phyloP scores from a whole-genome alignment of 2,113 vertebrate genomes.

The Oncorhynchus clarkii region DNA sequence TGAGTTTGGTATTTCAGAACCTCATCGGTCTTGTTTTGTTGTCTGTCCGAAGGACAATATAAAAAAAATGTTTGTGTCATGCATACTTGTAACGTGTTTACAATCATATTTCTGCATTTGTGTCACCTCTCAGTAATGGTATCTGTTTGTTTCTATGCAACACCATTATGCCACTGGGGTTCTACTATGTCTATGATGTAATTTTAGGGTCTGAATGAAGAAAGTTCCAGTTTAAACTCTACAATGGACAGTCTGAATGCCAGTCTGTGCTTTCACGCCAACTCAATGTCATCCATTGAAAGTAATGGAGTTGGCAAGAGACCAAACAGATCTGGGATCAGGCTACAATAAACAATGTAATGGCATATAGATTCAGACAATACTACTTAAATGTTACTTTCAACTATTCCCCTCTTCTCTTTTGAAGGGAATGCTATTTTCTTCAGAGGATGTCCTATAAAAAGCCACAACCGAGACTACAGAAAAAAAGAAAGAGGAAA shows the following conservation, averaged over 20 bases:
- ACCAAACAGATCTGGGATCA: neutral
- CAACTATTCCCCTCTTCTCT: neutral
- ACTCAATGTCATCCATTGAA: too few species aligned
- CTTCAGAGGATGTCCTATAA: neutral
- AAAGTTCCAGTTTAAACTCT: neutral
- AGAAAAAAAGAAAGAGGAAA: neutral
- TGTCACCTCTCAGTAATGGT: constrained; percentile 33
- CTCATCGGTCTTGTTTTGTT: constrained; percentile 10
- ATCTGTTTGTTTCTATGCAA: constrained; percentile 58
- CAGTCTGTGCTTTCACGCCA: too few species aligned
- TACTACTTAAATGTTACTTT: neutral
- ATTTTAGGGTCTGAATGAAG: too few species aligned
- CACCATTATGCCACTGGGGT: constrained; percentile 5
- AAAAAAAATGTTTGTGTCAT: constrained; percentile 16
- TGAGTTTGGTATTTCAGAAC: neutral
- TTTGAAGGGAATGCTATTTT: neutral
- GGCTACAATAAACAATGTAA: neutral
- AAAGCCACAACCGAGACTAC: neutral
- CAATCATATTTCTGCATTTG: constrained; percentile 56
- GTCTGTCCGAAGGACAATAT: neutral
- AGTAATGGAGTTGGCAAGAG: too few species aligned
- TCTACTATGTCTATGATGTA: neutral
- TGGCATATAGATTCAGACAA: neutral
- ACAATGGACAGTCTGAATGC: neutral
- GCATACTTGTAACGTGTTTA: constrained; percentile 51